Evolutionary conservation across 2,113 vertebrate species (phyloP), one percentile per base, ranked within the genome.

Genomic region (Thalassoma bifasciatum): DNA sequence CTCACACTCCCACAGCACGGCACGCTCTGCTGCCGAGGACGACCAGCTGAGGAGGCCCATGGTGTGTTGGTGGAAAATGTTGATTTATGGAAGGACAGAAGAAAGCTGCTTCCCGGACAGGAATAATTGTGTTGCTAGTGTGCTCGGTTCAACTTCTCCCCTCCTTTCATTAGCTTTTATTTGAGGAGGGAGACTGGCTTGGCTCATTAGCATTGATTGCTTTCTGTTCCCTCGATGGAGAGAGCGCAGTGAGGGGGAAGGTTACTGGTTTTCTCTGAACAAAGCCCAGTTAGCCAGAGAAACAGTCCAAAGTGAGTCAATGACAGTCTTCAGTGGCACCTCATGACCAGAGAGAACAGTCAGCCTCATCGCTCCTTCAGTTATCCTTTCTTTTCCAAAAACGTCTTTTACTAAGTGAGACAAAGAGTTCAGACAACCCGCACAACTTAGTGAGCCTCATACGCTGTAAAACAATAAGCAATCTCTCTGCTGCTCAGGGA

Each of bases 151-250:
- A 75, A 74, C 73, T 37, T 50, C 72, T 74, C 69, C 59, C 26
- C 1, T 16, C 63, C 79, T 71, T 86, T 84, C 83, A 89, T 90
- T 79, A 84, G 79, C 38, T 69, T 73, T 90, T 87, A 91, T 86
- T 84, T 75, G 85, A 82, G 57, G 69, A 75, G 76, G 76, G 81
- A 83, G 71, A 74, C 62, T 23, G 77, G 80, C 79, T 78, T 40
- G 73, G 75, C 70, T 88, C 84, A 86, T 90, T 89, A 89, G 75
- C 84, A 77, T 59, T 83, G 88, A 89, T 88, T 88, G 81, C 74
- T 73, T 77, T 75, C 56, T 52, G 66, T 53, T 80, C 59, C 60
- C 65, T 37, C 10, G 11, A 40, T 65, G 74, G 74, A 72, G n/a
- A 34, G 62, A 84, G 42, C 19, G n/a, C 37, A 63, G 17, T n/a